Evolutionary conservation across 92 coral and sea anemone genomes (phyloP).

Genomic region (Heteractis magnifica): DNA sequence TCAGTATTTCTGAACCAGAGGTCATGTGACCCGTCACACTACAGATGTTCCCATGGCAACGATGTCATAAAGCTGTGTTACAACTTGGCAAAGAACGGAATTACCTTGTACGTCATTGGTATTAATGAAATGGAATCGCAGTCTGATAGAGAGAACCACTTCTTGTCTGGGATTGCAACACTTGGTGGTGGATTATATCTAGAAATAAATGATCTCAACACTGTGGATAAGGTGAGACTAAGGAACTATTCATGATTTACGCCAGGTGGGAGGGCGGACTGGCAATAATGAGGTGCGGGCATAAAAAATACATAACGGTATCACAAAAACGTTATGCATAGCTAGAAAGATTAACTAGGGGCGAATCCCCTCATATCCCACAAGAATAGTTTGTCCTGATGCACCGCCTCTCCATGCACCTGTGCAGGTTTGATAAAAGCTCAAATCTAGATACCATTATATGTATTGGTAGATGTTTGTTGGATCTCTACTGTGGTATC

Average conservation of each 20-base stretch:
- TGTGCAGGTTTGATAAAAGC: too few species aligned
- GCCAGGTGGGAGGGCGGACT: too few species aligned
- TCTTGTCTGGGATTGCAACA: not conserved
- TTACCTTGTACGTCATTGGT: slow-evolving; percentile 1
- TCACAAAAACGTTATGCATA: too few species aligned
- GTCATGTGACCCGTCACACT: not conserved
- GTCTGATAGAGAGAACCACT: not conserved
- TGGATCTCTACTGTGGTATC: too few species aligned
- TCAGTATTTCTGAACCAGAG: not conserved
- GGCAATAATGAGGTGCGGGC: too few species aligned
- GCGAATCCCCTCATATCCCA: too few species aligned
- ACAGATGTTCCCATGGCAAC: slow-evolving; percentile 9
- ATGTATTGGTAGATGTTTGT: too few species aligned
- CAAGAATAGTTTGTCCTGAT: too few species aligned
- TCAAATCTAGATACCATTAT: too few species aligned
- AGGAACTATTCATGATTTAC: not conserved
- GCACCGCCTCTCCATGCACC: too few species aligned
- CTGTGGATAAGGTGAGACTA: not conserved
- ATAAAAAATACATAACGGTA: too few species aligned
- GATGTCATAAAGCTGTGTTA: not conserved
- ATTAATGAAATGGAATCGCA: not conserved
- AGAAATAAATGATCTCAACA: not conserved
- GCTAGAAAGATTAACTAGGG: too few species aligned
- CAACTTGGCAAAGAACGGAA: not conserved
- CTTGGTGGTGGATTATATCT: slow-evolving; percentile 2